A percentile compares a stretch with the other conserved stretches of the same genome.
Conservation (phyloP, 2,888 invertebrate species). For the Hoplodrina ambigua region DNA sequence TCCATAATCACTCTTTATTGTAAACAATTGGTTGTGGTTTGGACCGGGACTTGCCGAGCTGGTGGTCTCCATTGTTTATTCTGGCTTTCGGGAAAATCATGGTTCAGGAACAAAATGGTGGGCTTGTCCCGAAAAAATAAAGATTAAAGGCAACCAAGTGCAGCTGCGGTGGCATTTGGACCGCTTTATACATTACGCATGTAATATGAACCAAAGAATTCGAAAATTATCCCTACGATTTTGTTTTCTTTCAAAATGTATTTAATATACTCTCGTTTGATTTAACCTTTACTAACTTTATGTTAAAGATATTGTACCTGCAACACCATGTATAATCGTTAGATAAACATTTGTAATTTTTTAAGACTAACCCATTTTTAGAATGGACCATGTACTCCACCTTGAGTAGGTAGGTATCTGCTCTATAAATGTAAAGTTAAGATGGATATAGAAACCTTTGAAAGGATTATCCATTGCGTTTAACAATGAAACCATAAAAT, state of each 20-base stretch:
- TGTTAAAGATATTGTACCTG: constrained; percentile 77
- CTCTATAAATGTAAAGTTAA: constrained; percentile 22
- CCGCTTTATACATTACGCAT: constrained; percentile 51
- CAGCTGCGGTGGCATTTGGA: constrained; percentile 55
- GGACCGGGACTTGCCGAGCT: too few relatives aligned
- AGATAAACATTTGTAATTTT: constrained; percentile 48
- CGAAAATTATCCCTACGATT: constrained; percentile 65
- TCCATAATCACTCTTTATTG: neutral
- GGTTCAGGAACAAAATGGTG: too few relatives aligned
- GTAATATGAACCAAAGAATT: constrained; percentile 66
- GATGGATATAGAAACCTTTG: constrained; percentile 28
- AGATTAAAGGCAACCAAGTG: neutral
- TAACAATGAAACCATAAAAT: constrained; percentile 27
- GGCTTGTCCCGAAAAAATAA: too few relatives aligned
- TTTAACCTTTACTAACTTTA: constrained; percentile 62
- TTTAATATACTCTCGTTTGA: constrained; percentile 53
- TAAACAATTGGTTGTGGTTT: neutral
- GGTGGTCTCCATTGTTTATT: too few relatives aligned
- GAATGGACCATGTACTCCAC: constrained; percentile 13
- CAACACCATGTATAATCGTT: constrained; percentile 68
- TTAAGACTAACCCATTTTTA: constrained; percentile 31
- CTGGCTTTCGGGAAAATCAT: too few relatives aligned
- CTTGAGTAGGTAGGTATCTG: constrained; percentile 1
- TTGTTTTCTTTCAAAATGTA: constrained; percentile 53
- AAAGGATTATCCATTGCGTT: constrained; percentile 28